Conservation (phyloP, 2,888 invertebrate genomes). For the Dasypogon diadema region DNA sequence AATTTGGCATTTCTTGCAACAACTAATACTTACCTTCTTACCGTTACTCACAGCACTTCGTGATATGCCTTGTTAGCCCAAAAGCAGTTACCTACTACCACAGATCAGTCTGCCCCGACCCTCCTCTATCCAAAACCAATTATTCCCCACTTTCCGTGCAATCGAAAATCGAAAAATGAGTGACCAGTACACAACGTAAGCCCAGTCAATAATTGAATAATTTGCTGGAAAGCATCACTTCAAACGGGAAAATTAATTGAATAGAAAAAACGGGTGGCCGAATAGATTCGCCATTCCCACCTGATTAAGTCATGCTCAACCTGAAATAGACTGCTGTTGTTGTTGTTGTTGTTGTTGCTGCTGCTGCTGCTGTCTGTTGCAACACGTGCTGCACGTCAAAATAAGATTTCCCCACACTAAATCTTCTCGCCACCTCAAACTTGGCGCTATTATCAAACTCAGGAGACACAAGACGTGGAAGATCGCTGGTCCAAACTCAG, state of each 20-base stretch:
- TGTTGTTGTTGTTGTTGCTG: too few relatives aligned
- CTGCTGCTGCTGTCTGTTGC: not conserved
- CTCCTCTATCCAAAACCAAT: not conserved
- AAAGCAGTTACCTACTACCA: not conserved
- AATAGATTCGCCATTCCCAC: too few relatives aligned
- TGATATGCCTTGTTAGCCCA: constrained; percentile 20
- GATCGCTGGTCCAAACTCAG: constrained; percentile 21
- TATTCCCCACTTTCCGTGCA: constrained; percentile 31
- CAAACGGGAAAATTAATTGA: constrained; percentile 14
- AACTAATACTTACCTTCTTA: not conserved
- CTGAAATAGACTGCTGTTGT: not conserved
- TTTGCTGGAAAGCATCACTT: constrained; percentile 22
- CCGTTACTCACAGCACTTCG: constrained; percentile 12
- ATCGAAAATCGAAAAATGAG: not conserved
- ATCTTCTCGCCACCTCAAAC: constrained; percentile 13
- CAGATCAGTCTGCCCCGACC: not conserved
- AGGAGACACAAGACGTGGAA: not conserved
- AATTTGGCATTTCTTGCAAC: not conserved
- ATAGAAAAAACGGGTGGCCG: not conserved
- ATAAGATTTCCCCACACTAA: not conserved
- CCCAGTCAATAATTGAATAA: constrained; percentile 24
- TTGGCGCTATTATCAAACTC: not conserved
- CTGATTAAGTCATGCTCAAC: too few relatives aligned
- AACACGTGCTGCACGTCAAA: constrained; percentile 21
- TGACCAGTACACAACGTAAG: not conserved